These are phyloP conservation scores for Glyptemys insculpta DNA, from an alignment of 2,797 vertebrate genomes.

Conservation along the genomic window DNA sequence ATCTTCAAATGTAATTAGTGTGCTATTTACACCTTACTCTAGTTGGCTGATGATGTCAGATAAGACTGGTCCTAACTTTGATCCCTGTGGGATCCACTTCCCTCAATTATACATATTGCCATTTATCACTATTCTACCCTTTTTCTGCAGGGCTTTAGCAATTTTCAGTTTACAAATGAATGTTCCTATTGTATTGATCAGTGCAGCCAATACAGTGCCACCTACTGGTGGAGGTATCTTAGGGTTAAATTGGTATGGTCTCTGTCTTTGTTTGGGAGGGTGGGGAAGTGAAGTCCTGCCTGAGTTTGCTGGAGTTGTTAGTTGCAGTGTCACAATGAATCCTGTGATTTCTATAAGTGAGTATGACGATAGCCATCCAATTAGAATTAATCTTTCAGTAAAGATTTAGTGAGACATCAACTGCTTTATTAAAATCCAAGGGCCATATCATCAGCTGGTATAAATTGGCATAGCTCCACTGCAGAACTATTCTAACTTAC, in stretches of 20 bases:
- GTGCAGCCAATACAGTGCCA: no score
- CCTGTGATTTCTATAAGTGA: not conserved
- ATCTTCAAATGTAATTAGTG: conserved; percentile 38
- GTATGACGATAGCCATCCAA: not conserved
- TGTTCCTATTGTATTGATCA: fast-evolving
- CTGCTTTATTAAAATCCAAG: not conserved
- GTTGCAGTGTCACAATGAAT: no score
- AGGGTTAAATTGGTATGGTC: no score
- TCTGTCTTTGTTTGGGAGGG: not conserved
- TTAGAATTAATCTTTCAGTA: not conserved
- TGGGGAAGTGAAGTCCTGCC: not conserved
- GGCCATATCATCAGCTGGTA: not conserved
- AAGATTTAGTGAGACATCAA: fast-evolving
- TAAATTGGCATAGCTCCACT: not conserved
- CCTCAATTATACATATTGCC: not conserved
- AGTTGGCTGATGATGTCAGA: conserved; percentile 40
- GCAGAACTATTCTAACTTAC: fast-evolving
- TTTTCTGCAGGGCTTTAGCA: fast-evolving
- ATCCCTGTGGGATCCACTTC: not conserved
- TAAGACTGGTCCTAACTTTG: not conserved
- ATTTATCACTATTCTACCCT: not conserved
- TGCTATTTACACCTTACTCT: conserved; percentile 52
- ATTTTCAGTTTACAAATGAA: not conserved
- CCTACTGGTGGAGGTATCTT: no score
- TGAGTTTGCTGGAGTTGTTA: not conserved